Evolutionary conservation across 2,888 invertebrate genomes (phyloP), one percentile per base, ranked within the genome.

Genomic region (Diploptera punctata): DNA sequence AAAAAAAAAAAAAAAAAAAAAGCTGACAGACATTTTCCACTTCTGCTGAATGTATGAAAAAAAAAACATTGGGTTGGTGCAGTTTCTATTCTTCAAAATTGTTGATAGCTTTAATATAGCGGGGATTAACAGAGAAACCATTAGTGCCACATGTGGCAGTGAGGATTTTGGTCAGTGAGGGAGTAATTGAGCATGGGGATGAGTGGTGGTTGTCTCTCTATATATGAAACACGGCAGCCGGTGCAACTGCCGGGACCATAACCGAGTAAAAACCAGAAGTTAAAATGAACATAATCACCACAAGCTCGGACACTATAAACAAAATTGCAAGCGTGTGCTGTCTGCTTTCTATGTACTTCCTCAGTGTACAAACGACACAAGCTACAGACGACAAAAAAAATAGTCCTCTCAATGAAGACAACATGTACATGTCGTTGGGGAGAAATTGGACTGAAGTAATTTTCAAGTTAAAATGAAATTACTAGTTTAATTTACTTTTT

Each of bases 231-330:
- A 26, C 19, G 16, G 44, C 31, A 67, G 52, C 60, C 54, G 71
- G 67, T 54, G 38, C 65, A 47, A 49, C 29, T 29, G n/a, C 68
- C 49, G 68, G 68, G 68, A 68, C 68, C 60, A 72, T 67, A 57
- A 62, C 71, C 47, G 68, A 68, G 62, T 62, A 68, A 43, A 65
- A 65, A 65, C 65, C 65, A 65, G 65, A 65, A 65, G 65, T 65
- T 65, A 73, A n/a, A 73, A 71, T 68, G 71, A 71, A 52, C 52
- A 73, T 73, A 73, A 73, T 73, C 73, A 71, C 73, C 68, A 47
- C 67, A 57, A 60, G 71, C 65, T 54, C 52, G 71, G 71, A 74
- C 74, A 68, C 69, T 72, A 74, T 74, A 74, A 74, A 74, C 74
- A 74, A 74, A 74, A 74, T 74, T 74, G 74, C 52, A 19, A 65